Evolutionary conservation across 2,113 vertebrate genomes (phyloP), one percentile per base, ranked within the genome.

Genomic region (Halichoeres trimaculatus): DNA sequence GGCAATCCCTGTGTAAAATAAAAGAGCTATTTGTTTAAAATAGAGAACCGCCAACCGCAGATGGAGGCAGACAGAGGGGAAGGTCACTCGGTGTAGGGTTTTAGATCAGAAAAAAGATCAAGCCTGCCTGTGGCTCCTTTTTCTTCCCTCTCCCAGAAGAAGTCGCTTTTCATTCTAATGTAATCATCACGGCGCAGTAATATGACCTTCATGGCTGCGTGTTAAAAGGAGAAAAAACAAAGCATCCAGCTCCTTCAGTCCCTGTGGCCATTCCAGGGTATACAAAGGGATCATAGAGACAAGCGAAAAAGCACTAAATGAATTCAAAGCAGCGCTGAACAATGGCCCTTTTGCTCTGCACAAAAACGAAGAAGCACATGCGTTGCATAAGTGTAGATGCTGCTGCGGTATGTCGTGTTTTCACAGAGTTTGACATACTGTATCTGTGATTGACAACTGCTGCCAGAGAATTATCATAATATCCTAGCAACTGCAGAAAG

Each of bases 191-290:
- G 11, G 53, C 24, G 51, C 79, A 83, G 86, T 89, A 88, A 91
- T 89, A 84, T 90, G 90, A 93, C 92, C 92, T 91, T 94, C 91
- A 91, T 86, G 86, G 87, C 87, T 85, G 89, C 85, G 87, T 86
- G 83, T 86, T 90, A 88, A 90, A 89, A 92, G 86, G 74, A 90
- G 89, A 67, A 71, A 85, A 87, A 90, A 85, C 86, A 90, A 89
- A 90, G 86, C 85, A 86, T 89, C 85, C 80, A 84, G 85, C 76
- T 87, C 71, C 67, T 79, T 78, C 65, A 54, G 80, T 88, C 87
- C 89, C 88, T 74, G 76, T 84, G 80, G 90, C 88, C 83, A 85
- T 85, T 84, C 81, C 74, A 76, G 53, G 55, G 81, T 81, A 87
- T 54, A 90, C 83, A 88, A 90, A 88, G 76, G 86, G 79, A 90